Conservation (phyloP, 2,888 invertebrate genomes). For the Endotricha flammealis region DNA sequence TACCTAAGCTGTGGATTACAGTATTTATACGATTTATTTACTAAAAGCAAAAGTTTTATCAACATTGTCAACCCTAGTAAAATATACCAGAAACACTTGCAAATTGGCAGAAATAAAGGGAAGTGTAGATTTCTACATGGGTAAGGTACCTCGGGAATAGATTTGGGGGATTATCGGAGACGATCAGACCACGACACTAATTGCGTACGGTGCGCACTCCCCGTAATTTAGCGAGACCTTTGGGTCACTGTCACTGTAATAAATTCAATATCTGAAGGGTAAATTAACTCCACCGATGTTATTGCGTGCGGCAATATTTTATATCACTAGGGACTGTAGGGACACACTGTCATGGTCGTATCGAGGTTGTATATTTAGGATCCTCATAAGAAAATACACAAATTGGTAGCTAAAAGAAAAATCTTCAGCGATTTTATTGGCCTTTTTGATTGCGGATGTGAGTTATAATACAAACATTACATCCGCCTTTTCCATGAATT, state of each 20-base stretch:
- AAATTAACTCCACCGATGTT: conserved; percentile 5
- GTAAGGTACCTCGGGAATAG: not conserved
- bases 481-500: no score
- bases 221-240: conserved; percentile 13
- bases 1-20: no score
- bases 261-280: conserved; percentile 24
- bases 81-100: not conserved
- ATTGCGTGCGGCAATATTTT: not conserved
- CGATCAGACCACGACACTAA: conserved; percentile 12
- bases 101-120: not conserved
- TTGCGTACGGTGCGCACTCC: conserved; percentile 9
- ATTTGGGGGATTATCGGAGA: conserved; percentile 6
- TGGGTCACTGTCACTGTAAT: conserved; percentile 26
- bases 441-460: no score
- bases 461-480: no score
- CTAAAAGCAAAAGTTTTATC: not conserved
- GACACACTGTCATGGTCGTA: not conserved
- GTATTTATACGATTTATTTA: no score
- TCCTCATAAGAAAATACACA: no score
- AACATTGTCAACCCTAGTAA: not conserved
- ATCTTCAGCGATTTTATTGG: no score
- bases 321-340: not conserved
- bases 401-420: no score
- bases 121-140: not conserved
- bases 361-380: not conserved